Evolutionary conservation across 2,888 invertebrate species (phyloP), one percentile per base, ranked within the genome.

Genomic region (Patella depressa): DNA sequence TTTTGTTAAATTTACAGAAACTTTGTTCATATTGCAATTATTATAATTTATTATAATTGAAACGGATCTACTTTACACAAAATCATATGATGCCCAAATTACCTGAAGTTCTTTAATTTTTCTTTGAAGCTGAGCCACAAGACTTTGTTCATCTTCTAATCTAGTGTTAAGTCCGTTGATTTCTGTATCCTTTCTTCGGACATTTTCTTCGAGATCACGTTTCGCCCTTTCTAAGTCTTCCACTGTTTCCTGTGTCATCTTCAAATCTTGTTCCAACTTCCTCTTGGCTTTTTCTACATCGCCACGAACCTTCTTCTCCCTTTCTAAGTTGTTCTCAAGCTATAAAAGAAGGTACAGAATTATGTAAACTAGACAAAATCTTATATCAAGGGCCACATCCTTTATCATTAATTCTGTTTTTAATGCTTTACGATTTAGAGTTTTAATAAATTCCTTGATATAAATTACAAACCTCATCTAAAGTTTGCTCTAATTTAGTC

Each of bases 241-340:
- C 19, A 91, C 90, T 29, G 88, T 88, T 79, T 91, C 91, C 83
- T 92, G 92, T 59, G 90, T 90, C 80, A 87, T 95, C 94, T 99
- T 99, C 92, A 99, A 95, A 94, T 99, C 99, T 85, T 98, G 98
- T 93, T 99, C 99, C 89, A 98, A 95, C 94, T 99, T 99, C 93
- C 98, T 95, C 95, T 98, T 98, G 91, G 96, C 90, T 94, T 99
- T 99, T 93, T 99, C 99, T 90, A 98, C 96, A 92, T 99, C 99
- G 88, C 95, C 98, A 88, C 95, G 96, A 90, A 97, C 94, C 94
- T 99, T 98, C 97, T 99, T 99, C 94, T 99, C 99, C 90, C 99
- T 96, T 93, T 99, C 99, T 89, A 99, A 94, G 80, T 97, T 97
- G 93, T 99, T 99, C 93, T 99, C 99, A 88, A 99, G 94, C 86